These are phyloP conservation scores for Erebia ligea DNA, from an alignment of 2,888 invertebrate species.

Conservation along the genomic window DNA sequence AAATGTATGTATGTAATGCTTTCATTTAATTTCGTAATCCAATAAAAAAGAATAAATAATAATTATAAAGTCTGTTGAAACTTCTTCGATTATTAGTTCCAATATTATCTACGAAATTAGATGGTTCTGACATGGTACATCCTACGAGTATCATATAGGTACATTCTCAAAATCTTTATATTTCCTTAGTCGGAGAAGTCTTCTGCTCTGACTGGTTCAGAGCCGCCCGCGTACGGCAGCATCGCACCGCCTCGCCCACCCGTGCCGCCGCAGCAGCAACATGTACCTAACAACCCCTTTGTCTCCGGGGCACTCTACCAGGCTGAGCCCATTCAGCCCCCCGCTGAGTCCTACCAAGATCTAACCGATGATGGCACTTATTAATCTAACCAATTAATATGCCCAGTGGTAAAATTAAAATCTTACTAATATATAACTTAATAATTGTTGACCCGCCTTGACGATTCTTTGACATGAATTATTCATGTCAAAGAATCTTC, in stretches of 20 bases:
- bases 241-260: conserved; percentile 69
- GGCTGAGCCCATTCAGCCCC: conserved; percentile 86
- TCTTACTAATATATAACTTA: no score
- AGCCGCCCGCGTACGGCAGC: conserved; percentile 69
- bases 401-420: background rate
- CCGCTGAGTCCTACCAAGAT: conserved; percentile 81
- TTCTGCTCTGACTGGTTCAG: conserved; percentile 65
- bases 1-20: no score
- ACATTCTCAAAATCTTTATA: conserved; percentile 3
- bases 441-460: no score
- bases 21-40: no score
- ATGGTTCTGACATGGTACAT: no score
- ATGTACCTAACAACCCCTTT: conserved; percentile 84
- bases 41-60: no score
- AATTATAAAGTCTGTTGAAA: no score
- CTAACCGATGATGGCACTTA: conserved; percentile 70
- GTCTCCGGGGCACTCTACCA: conserved; percentile 84
- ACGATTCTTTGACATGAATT: no score
- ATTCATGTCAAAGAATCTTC: no score
- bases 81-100: no score
- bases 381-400: conserved; percentile 42
- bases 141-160: background rate
- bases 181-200: conserved; percentile 64
- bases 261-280: conserved; percentile 83
- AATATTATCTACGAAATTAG: no score